These are phyloP conservation scores for Helicoverpa assulta DNA, from an alignment of 2,888 invertebrate genomes.

Conservation along the genomic window DNA sequence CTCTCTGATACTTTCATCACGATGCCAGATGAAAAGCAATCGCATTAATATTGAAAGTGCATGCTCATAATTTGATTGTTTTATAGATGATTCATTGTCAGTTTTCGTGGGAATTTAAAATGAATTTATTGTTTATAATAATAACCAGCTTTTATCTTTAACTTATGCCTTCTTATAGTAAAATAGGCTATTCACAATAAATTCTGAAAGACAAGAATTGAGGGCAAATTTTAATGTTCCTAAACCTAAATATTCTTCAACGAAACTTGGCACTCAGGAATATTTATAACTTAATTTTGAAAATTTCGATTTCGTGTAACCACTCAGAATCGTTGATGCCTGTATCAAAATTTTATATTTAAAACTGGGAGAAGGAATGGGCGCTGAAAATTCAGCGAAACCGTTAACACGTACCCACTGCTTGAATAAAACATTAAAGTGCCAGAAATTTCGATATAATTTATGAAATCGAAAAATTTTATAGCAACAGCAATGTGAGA, in stretches of 20 bases:
- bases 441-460: conserved; percentile 71
- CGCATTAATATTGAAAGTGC: conserved; percentile 44
- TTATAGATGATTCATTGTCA: background rate
- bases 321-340: conserved; percentile 53
- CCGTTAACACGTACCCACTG: conserved; percentile 70
- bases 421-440: conserved; percentile 75
- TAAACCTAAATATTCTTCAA: background rate
- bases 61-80: conserved; percentile 16
- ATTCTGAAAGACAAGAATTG: background rate
- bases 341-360: conserved; percentile 57
- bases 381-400: conserved; percentile 67
- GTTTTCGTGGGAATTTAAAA: background rate
- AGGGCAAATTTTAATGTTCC: background rate
- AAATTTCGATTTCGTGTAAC: conserved; percentile 40
- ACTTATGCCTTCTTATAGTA: too few species aligned
- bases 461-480: conserved; percentile 71
- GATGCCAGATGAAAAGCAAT: conserved; percentile 66
- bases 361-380: conserved; percentile 51
- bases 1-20: conserved; percentile 69
- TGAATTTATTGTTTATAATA: too few species aligned
- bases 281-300: conserved; percentile 48
- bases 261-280: conserved; percentile 33
- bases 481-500: conserved; percentile 57
- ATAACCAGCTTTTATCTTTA: too few species aligned
- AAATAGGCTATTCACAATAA: too few species aligned